Base-by-base conservation (phyloP, 2,888 invertebrate species). In the Drosophila neotestacea region DNA sequence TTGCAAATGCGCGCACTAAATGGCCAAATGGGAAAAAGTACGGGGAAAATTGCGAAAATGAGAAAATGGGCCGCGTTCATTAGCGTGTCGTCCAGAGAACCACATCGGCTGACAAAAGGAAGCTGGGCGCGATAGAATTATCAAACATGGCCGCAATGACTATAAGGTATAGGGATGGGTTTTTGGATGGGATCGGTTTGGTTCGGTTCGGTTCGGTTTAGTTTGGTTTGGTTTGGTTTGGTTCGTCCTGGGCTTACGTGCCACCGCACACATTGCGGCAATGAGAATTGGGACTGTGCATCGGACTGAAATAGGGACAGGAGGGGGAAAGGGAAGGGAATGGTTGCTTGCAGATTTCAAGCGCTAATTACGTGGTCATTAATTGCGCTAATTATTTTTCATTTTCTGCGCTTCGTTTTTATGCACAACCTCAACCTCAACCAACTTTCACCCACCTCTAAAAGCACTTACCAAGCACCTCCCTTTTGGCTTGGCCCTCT, bases 321-420 rank as follows among this genome's bases (percentile, higher is more conserved):
- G 16, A n/a, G 30, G 16, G 13, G 32, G 16, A 6, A 13, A 13
- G 28, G 4, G 4, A 39, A 32, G 10, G 50, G 39, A 30, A 56
- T 30, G 59, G 36, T 42, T 65, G 55, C 51, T 64, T 77, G 77
- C 65, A 60, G 70, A 70, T 83, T 89, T 77, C 77, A 76, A 76
- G 79, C 88, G 82, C 84, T 91, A 91, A 91, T 89, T 91, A 90
- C 90, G 87, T 88, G 84, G 85, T 85, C 90, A 87, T 88, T 88
- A 89, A 89, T 90, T 90, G 90, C 86, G 91, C 91, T 90, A 90
- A 90, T 90, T 91, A 90, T 90, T 91, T 91, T 89, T 78, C 90
- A 85, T 88, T 89, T 83, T 79, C 69, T 79, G 76, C 66, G 46
- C 62, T 56, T 56, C 70, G 59, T 73, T 73, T 63, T 70, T 36